Evolutionary conservation across 2,797 vertebrate genomes (phyloP).

Genomic region (Micropoecilia bifurca): DNA sequence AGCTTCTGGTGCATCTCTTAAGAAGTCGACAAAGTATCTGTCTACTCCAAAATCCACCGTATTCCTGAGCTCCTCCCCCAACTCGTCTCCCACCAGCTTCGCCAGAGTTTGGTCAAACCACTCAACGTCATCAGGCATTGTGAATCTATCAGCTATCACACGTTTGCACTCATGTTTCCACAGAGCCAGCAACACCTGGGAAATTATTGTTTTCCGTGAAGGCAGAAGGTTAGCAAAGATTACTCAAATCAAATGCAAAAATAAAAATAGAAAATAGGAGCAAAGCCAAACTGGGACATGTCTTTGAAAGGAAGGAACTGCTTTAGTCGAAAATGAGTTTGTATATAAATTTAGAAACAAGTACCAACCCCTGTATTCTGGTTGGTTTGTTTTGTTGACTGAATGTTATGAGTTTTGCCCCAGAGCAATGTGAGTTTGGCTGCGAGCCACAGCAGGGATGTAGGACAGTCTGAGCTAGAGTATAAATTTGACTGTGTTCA

Average conservation of each 20-base stretch:
- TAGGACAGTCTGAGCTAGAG: slow-evolving; percentile 84
- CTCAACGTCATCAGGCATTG: slow-evolving; percentile 82
- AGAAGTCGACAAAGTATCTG: slow-evolving; percentile 93
- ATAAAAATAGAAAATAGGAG: neutral
- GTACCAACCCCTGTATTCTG: neutral
- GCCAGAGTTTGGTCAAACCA: slow-evolving; percentile 90
- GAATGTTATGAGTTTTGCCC: neutral
- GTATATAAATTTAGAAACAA: neutral
- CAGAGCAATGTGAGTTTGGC: slow-evolving; percentile 32
- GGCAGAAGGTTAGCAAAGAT: neutral
- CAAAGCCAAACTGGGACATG: too few species aligned
- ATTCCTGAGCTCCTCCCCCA: slow-evolving; percentile 75
- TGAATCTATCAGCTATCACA: slow-evolving; percentile 95
- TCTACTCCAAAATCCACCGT: slow-evolving; percentile 79
- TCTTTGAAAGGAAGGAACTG: neutral
- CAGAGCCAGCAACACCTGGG: slow-evolving; percentile 86
- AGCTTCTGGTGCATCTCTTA: slow-evolving; percentile 88
- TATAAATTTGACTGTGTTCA: slow-evolving; percentile 70
- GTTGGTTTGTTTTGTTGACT: neutral
- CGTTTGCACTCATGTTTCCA: slow-evolving; percentile 97
- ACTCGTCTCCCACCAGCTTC: slow-evolving; percentile 82
- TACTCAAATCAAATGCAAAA: neutral
- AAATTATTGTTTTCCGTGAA: neutral
- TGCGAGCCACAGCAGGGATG: slow-evolving; percentile 76
- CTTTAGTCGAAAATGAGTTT: neutral